Evolutionary conservation across 2,888 invertebrate genomes (phyloP).

Genomic region (Leptodirus hochenwartii): DNA sequence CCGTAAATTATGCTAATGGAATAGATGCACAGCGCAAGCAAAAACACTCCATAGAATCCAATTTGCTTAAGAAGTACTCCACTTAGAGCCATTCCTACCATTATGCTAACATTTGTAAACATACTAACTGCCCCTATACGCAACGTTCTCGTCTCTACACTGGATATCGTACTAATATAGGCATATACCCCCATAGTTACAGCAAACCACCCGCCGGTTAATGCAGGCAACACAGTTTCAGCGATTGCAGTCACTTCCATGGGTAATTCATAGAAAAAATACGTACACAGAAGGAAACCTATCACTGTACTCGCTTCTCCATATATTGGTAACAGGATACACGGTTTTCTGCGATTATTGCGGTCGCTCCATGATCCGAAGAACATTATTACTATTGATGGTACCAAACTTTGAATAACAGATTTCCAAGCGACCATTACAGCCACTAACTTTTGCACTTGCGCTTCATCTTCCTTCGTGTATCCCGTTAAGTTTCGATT

Average conservation of each 20-base stretch:
- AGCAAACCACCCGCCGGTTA: conserved; percentile 37
- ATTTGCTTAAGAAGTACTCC: conserved; percentile 28
- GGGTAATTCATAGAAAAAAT: conserved; percentile 33
- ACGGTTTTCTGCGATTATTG: conserved; percentile 46
- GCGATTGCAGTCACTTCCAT: conserved; percentile 31
- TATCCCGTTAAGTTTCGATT: conserved; percentile 15
- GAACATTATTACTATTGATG: conserved; percentile 57
- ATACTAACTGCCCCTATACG: conserved; percentile 39
- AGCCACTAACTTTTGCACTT: conserved; percentile 49
- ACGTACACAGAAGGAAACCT: conserved; percentile 31
- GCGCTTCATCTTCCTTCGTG: conserved; percentile 15
- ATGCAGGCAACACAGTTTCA: conserved; percentile 31
- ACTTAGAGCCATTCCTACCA: conserved; percentile 30
- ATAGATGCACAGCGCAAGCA: conserved; percentile 15
- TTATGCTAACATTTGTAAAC: conserved; percentile 32
- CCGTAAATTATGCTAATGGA: conserved; percentile 16
- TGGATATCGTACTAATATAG: conserved; percentile 39
- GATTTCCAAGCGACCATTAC: conserved; percentile 68
- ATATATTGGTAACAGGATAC: conserved; percentile 57
- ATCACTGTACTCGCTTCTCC: conserved; percentile 42
- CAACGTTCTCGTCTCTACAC: conserved; percentile 33
- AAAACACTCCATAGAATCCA: conserved; percentile 19
- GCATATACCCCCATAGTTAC: conserved; percentile 38
- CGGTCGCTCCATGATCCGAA: conserved; percentile 57
- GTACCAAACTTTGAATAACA: conserved; percentile 55